Conservation (phyloP, 2,888 invertebrate species). For the Drosophila colorata region DNA sequence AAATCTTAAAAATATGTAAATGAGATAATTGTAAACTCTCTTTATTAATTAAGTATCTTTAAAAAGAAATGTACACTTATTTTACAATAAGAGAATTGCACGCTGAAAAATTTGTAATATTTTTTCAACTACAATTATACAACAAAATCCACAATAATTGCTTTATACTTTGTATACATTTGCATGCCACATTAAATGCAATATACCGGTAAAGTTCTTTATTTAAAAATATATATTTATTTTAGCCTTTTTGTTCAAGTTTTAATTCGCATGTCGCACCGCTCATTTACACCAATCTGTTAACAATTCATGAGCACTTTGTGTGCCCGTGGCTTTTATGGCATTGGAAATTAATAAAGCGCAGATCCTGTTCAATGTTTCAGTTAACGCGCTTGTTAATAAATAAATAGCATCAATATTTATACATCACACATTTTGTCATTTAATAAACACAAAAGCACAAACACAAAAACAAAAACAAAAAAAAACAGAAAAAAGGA, state of each 20-base stretch:
- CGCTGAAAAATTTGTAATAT: neutral
- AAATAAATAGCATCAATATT: slow-evolving; percentile 64
- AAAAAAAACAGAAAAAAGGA: neutral
- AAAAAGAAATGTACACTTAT: no score
- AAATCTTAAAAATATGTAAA: no score
- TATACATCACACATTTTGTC: slow-evolving; percentile 56
- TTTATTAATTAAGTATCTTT: no score
- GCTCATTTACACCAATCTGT: slow-evolving; percentile 30
- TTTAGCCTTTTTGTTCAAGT: neutral
- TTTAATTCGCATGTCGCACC: slow-evolving; percentile 8
- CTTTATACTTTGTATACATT: slow-evolving; percentile 2
- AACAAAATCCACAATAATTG: slow-evolving; percentile 10
- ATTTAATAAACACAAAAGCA: slow-evolving; percentile 49
- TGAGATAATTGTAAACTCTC: no score
- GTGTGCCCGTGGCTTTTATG: slow-evolving; percentile 17
- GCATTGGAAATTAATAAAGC: slow-evolving; percentile 44
- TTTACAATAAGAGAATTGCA: no score
- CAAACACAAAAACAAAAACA: slow-evolving; percentile 9
- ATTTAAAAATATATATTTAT: slow-evolving; percentile 2
- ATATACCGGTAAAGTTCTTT: neutral
- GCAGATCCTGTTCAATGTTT: slow-evolving; percentile 18
- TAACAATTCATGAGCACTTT: slow-evolving; percentile 37
- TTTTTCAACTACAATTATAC: slow-evolving; percentile 1
- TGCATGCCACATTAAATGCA: slow-evolving; percentile 1
- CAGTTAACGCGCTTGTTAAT: slow-evolving; percentile 51